Percentiles rank a stretch among this genome's conserved stretches.
These are phyloP conservation scores for Pollenia griseotomentosa DNA, from an alignment of 2,888 invertebrate genomes.

Conservation along the genomic window DNA sequence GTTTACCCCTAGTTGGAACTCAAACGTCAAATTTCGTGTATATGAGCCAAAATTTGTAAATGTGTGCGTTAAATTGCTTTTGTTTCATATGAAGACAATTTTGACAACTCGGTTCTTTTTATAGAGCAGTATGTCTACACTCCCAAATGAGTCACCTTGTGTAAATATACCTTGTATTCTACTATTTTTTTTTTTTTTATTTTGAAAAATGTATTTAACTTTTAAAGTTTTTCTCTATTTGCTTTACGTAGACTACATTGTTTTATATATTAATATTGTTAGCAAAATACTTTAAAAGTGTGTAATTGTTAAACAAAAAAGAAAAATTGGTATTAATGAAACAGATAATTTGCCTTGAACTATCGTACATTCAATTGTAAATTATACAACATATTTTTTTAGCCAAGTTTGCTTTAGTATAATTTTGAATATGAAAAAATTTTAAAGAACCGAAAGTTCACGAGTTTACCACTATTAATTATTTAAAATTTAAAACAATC, in stretches of 20 bases:
- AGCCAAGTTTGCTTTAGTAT: slow-evolving; percentile 42
- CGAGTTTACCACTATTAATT: background rate
- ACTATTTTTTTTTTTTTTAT: slow-evolving; percentile 3
- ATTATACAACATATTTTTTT: slow-evolving; percentile 6
- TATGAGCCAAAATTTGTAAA: too few species aligned
- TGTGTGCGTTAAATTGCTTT: too few species aligned
- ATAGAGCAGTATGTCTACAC: too few species aligned
- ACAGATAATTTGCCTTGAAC: slow-evolving; percentile 50
- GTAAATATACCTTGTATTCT: too few species aligned
- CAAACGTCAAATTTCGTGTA: too few species aligned
- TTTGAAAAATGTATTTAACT: slow-evolving; percentile 13
- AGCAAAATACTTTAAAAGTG: slow-evolving; percentile 51
- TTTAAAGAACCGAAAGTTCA: slow-evolving; percentile 4
- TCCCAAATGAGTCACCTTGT: too few species aligned
- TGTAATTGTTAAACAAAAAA: slow-evolving; percentile 51
- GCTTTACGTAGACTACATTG: slow-evolving; percentile 37
- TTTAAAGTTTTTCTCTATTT: slow-evolving; percentile 38
- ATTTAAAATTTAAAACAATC: slow-evolving; percentile 16
- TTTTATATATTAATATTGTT: slow-evolving; percentile 44
- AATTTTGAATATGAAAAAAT: slow-evolving; percentile 11
- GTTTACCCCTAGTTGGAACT: too few species aligned
- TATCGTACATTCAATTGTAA: slow-evolving; percentile 12
- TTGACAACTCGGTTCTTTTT: too few species aligned
- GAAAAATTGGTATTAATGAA: slow-evolving; percentile 47
- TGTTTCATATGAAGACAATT: too few species aligned